Base-by-base conservation (phyloP, 2,113 vertebrate genomes). In the Callorhinus ursinus region DNA sequence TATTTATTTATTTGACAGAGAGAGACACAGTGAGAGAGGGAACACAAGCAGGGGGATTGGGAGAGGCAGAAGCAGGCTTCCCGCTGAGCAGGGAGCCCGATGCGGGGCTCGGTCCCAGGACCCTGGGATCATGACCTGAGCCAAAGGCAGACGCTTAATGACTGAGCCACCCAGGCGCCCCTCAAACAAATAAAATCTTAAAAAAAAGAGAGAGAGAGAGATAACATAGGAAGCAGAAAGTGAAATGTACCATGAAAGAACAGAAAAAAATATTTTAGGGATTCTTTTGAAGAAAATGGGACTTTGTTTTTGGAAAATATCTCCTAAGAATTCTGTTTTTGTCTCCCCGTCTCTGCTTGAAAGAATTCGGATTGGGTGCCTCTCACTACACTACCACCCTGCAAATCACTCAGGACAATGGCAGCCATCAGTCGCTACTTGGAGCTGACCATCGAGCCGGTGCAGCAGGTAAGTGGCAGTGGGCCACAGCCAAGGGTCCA, bases 381-480 rank as follows among this genome's bases (percentile, higher is more conserved):
- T 0, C 98, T 98, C 55, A 97, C 86, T 28, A 39, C 96, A 39
- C 93, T 96, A 14, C 98, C 95, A 5, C 96, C 97, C 80, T 96
- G 83, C 65, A 98, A 96, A 71, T 95, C 97, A 3, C 46, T 93
- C 51, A 96, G 95, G 63, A 98, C 98, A 15, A 97, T 88, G 95
- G 95, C 97, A 51, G 98, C 99, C 69, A 96, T 99, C 92, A 99
- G 98, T 10, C 97, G 55, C 36, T 99, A 99, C 81, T 97, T 99
- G 98, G 99, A 99, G 81, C 98, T 99, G 95, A 98, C 97, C 91
- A 69, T 98, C 53, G 98, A 98, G 31, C 98, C 99, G 1, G 95
- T 98, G 59, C 98, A 98, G 93, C 98, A 99, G 99, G 99, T 99
- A 93, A 97, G 95, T 22, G 76, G 5, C 22, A 0, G 0, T 71